Base-by-base conservation (phyloP, 2,888 invertebrate genomes). In the Fabriciana adippe region DNA sequence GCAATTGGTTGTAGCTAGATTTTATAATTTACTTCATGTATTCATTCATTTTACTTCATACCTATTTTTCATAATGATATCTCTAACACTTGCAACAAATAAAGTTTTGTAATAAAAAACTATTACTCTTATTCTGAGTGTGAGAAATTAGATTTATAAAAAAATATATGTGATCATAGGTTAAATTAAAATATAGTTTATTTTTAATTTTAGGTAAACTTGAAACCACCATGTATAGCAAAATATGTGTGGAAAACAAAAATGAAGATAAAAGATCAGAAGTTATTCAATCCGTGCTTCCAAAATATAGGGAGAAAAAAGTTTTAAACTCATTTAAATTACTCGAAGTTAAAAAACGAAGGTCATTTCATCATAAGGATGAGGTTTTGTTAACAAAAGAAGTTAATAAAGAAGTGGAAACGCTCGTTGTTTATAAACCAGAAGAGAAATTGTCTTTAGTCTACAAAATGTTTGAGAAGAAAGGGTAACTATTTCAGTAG, bases 211-310 rank as follows among this genome's bases (percentile, higher is more conserved):
- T 67, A 82, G 82, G 78, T 16, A 79, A 74, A 75, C 48, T 75
- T 3, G 90, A 90, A 75, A 85, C 86, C 21, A 84, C 85, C 31
- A 80, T 91, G 6, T 89, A 87, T 84, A 83, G 83, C 14, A 90
- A 88, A 70, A 83, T 82, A 1, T 75, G 74, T 0, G 86, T 87
- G 0, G 81, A 84, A 71, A 86, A 85, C 21, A 73, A 76, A 0
- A 77, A 79, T 0, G 83, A 85, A 0, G 81, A 83, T 2, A 83
- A 80, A 50, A 89, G 87, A 62, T 85, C 88, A 0, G 90, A 89
- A 67, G 82, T 86, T 57, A 81, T 86, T 50, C 87, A 90, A 51
- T 81, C 86, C 15, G 79, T 88, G 0, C 74, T 92, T 1, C 92
- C 92, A 0, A 83, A 83, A 41, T 92, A 85, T 64, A 79, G 83